Conservation (phyloP, 1,140 invertebrate species). For the Drosophila bipectinata region DNA sequence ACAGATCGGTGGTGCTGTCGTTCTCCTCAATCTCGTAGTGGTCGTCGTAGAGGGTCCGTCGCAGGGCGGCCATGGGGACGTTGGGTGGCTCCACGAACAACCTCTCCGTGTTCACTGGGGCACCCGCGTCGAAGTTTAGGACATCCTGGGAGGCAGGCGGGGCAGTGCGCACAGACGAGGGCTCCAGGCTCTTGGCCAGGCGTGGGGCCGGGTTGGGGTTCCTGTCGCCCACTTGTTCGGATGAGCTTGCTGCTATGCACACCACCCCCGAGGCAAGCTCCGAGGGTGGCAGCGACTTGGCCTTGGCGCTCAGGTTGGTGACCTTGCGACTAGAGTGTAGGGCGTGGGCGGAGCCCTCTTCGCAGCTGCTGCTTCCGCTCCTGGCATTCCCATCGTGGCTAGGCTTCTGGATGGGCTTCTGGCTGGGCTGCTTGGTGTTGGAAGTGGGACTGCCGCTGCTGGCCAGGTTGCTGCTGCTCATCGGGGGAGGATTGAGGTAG, state of each 20-base stretch:
- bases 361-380: conserved; percentile 21
- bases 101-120: conserved; percentile 36
- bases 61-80: conserved; percentile 17
- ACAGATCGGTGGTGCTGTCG: conserved; percentile 10
- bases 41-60: conserved; percentile 9
- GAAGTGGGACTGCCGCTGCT: conserved; percentile 31
- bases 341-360: conserved; percentile 31
- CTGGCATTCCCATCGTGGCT: not conserved
- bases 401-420: conserved; percentile 19
- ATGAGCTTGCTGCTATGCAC: not conserved
- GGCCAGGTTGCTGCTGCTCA: conserved; percentile 51
- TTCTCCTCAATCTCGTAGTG: not conserved
- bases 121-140: conserved; percentile 4
- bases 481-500: conserved; percentile 59
- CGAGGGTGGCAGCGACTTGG: conserved; percentile 65
- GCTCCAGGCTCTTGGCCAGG: conserved; percentile 50
- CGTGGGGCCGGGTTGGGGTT: not conserved
- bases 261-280: not conserved
- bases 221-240: not conserved
- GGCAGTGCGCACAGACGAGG: conserved; percentile 11
- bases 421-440: conserved; percentile 20
- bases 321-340: conserved; percentile 66
- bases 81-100: conserved; percentile 53
- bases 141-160: not conserved
- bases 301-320: conserved; percentile 56